These are phyloP conservation scores for Patella vulgata DNA, from an alignment of 1,140 invertebrate species.

Conservation along the genomic window DNA sequence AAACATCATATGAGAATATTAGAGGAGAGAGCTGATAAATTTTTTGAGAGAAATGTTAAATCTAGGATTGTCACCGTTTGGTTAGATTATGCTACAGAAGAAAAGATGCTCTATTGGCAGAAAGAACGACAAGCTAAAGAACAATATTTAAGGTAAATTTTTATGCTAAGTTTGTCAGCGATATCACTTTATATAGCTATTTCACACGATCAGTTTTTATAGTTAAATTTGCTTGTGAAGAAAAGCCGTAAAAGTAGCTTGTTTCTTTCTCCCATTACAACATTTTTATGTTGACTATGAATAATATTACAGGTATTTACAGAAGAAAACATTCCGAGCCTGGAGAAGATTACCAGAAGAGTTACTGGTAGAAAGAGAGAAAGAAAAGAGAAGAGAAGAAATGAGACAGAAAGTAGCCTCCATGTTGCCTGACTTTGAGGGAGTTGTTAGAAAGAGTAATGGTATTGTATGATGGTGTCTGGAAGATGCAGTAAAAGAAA, in stretches of 20 bases:
- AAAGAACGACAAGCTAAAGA: conserved; percentile 45
- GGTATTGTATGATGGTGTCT: conserved; percentile 1
- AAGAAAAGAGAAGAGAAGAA: conserved; percentile 48
- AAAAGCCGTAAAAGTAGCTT: too few species aligned
- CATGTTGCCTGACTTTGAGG: conserved; percentile 56
- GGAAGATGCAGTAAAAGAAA: too few species aligned
- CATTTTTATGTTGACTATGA: too few species aligned
- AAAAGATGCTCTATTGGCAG: conserved; percentile 43
- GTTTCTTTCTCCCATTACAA: too few species aligned
- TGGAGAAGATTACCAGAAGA: conserved; percentile 50
- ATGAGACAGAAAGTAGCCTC: conserved; percentile 56
- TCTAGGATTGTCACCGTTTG: conserved; percentile 42
- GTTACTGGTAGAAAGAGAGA: conserved; percentile 40
- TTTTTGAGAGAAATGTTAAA: conserved; percentile 34
- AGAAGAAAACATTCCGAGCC: conserved; percentile 39
- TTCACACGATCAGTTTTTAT: too few species aligned
- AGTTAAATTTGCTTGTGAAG: too few species aligned
- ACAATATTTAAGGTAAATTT: conserved; percentile 40
- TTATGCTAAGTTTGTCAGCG: conserved; percentile 3
- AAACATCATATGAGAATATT: conserved; percentile 47
- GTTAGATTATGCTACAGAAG: conserved; percentile 40
- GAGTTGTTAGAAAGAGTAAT: conserved; percentile 10
- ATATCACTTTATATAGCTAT: neutral
- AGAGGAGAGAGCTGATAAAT: conserved; percentile 45
- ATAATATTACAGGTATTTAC: conserved; percentile 38